A percentile compares a stretch with the other conserved stretches of the same genome.
Evolutionary conservation across 2,888 invertebrate species (phyloP).

Genomic region (Thyatira batis): DNA sequence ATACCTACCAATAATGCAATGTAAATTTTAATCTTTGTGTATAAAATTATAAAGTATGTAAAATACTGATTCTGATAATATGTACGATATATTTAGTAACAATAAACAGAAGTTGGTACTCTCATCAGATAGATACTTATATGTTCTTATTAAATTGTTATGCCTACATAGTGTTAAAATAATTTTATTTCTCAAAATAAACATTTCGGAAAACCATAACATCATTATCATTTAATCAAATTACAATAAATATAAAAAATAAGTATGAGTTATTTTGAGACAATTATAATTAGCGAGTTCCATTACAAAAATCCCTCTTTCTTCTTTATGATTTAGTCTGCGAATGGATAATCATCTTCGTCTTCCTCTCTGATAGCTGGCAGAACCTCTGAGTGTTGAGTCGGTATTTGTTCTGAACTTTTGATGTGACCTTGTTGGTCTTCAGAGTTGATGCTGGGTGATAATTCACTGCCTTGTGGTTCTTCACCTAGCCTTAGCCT

Average conservation of each 20-base stretch:
- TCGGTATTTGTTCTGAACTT: not conserved
- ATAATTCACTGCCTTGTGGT: slow-evolving; percentile 12
- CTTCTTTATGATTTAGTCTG: slow-evolving; percentile 6
- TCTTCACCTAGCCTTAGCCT: slow-evolving; percentile 42
- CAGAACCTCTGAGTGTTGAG: slow-evolving; percentile 24
- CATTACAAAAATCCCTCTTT: no score
- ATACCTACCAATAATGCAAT: no score
- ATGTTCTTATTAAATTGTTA: not conserved
- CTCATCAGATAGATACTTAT: not conserved
- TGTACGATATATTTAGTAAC: no score
- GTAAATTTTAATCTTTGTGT: no score
- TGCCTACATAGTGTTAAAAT: not conserved
- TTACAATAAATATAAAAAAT: no score
- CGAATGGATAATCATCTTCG: slow-evolving; percentile 61
- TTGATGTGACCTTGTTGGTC: not conserved
- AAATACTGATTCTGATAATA: no score
- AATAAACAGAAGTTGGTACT: no score
- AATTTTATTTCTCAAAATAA: not conserved
- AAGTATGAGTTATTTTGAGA: no score
- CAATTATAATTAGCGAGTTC: no score
- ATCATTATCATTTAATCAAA: no score
- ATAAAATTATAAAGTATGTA: no score
- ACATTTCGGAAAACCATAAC: no score
- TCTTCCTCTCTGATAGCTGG: slow-evolving; percentile 58
- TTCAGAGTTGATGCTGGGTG: slow-evolving; percentile 3